These are phyloP conservation scores for Telmatherina bonti DNA, from an alignment of 2,797 vertebrate genomes.

Conservation along the genomic window DNA sequence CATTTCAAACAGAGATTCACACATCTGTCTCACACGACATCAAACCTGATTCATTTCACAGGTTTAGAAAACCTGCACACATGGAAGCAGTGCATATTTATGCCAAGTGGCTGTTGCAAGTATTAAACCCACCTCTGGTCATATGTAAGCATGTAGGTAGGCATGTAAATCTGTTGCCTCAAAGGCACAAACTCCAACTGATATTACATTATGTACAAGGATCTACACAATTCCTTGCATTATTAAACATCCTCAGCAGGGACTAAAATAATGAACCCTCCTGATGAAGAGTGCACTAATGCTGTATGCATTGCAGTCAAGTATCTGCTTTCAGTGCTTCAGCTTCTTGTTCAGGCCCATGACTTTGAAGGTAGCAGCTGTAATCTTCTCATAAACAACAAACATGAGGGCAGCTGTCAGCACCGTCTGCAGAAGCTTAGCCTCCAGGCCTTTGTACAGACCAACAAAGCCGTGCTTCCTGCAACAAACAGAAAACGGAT, in stretches of 20 bases:
- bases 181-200: constrained; percentile 17
- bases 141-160: not conserved
- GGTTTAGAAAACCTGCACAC: not conserved
- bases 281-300: not conserved
- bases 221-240: constrained; percentile 5
- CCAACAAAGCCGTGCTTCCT: constrained; percentile 79
- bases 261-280: not conserved
- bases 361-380: constrained; percentile 81
- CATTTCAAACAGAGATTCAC: too few species aligned
- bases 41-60: constrained; percentile 21
- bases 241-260: not conserved
- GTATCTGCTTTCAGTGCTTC: constrained; percentile 59
- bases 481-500: constrained; percentile 6
- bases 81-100: constrained; percentile 19
- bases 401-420: constrained; percentile 88
- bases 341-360: constrained; percentile 83
- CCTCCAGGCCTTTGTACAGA: constrained; percentile 88
- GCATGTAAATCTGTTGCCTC: not conserved
- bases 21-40: too few species aligned
- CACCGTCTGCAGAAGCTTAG: constrained; percentile 87
- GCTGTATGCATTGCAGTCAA: not conserved
- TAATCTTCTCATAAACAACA: constrained; percentile 87
- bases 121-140: constrained; percentile 14
- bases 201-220: not conserved
- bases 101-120: not conserved